Conservation (phyloP, 2,797 vertebrate genomes). For the Buceros bicornis region DNA sequence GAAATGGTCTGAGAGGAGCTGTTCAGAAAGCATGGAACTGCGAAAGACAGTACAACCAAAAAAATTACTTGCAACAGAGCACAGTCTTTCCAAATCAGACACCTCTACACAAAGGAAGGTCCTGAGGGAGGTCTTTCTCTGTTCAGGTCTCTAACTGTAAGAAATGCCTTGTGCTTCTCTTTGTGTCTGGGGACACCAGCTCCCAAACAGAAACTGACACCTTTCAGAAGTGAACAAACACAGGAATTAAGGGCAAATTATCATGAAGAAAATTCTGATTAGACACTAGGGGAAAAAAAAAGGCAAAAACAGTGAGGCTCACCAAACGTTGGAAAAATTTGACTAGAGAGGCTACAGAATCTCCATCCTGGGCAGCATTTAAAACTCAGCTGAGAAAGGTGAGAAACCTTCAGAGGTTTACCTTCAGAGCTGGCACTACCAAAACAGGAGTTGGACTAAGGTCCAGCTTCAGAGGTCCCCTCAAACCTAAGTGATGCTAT, state of each 20-base stretch:
- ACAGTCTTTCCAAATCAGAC: neutral
- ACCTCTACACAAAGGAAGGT: neutral
- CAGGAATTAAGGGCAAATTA: neutral
- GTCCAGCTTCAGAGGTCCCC: neutral
- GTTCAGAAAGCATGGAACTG: neutral
- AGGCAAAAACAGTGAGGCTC: neutral
- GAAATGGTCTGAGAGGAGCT: neutral
- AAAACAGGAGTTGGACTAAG: neutral
- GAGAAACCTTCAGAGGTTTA: neutral
- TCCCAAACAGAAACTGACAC: neutral
- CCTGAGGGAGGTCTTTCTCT: neutral
- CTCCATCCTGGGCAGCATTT: neutral
- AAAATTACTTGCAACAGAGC: neutral
- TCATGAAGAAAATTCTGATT: neutral
- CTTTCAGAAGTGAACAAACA: neutral
- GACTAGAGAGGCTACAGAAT: neutral
- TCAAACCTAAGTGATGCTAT: neutral
- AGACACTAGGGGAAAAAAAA: neutral
- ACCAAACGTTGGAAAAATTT: neutral
- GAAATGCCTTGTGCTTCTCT: neutral
- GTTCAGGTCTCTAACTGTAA: neutral
- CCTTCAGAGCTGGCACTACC: neutral
- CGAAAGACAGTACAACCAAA: neutral
- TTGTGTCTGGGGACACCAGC: neutral
- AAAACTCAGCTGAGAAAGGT: neutral